A percentile compares a stretch with the other conserved stretches of the same genome.
These are phyloP conservation scores for Coluber constrictor DNA, from an alignment of 2,797 vertebrate genomes.

Conservation along the genomic window DNA sequence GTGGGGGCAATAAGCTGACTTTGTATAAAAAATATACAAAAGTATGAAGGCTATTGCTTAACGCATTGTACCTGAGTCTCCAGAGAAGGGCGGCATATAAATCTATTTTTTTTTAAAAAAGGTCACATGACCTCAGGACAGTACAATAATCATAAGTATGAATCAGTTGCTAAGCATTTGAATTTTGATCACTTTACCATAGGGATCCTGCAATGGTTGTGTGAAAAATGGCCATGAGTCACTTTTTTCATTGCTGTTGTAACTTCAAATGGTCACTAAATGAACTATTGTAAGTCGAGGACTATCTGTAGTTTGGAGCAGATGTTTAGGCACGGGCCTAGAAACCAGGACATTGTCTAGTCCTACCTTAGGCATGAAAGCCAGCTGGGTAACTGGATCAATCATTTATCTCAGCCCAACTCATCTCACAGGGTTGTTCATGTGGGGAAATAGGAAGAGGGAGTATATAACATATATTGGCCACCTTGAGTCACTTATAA, in stretches of 20 bases:
- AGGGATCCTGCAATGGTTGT: accelerated
- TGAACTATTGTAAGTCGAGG: background rate
- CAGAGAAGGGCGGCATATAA: too few species aligned
- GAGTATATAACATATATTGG: background rate
- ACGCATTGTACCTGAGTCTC: too few species aligned
- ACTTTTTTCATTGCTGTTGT: background rate
- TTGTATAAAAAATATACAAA: too few species aligned
- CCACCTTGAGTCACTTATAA: background rate
- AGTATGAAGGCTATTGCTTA: too few species aligned
- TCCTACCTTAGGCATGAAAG: background rate
- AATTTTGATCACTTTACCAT: background rate
- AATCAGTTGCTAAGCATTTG: background rate
- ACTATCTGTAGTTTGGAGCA: background rate
- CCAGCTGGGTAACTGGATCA: background rate
- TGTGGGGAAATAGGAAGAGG: background rate
- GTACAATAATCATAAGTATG: background rate
- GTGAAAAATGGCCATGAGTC: background rate
- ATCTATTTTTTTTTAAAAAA: too few species aligned
- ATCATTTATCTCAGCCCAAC: background rate
- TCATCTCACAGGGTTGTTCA: background rate
- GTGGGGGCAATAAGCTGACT: too few species aligned
- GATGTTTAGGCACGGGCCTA: background rate
- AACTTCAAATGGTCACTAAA: background rate
- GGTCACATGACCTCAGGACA: background rate
- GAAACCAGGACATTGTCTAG: too few species aligned